Evolutionary conservation across 35 echinoderm and acorn worm genomes (phyloP), one percentile per base, ranked within the genome.

Genomic region (Nesometra sesokonis): DNA sequence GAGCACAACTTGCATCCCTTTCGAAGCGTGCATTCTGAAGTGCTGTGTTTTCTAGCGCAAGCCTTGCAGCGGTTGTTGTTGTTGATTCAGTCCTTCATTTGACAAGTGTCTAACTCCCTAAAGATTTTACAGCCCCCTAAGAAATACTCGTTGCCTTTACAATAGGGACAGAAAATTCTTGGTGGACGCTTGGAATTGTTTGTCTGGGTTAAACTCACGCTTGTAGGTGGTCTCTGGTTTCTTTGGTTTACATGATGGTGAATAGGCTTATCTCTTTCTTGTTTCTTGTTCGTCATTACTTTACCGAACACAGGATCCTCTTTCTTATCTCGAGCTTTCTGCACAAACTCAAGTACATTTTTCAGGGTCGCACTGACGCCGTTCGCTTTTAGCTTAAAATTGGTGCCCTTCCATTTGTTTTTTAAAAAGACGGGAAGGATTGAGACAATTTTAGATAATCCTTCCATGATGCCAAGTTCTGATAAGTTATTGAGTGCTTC

Each of bases 1-100:
- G 47, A 76, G 67, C 85, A 86, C 21, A 30, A 23, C 29, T 86
- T 47, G 34, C 85, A 86, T 0, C 43, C 43, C 32, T 78, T 86
- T 34, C 76, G 21, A 17, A 77, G 27, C 27, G 85, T 86, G 30
- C 85, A 86, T 34, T 86, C 47, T 29, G 52, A 17, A 19, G 52
- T 67, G 21, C 8, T 27, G 21, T 67, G 52, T 67, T 67, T 67
- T 67, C 52, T 67, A 19, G 52, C 52, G 23, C 52, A 67, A 27
- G 7, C 1, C 23, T 27, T 11, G 23, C 52, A 67, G 11, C 52
- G 52, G 21, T 67, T 67, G 23, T 67, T 67, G 21, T 67, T 11
- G 21, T 1, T 67, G 9, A 67, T 67, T 19, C 52, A 67, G 21
- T 67, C 52, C 52, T 19, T 67, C 52, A 67, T 67, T 19, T 67